A percentile compares a stretch with the other conserved stretches of the same genome.
phyloP scores from a whole-genome alignment of 1,140 invertebrate genomes.

The Drosophila kohkoa region DNA sequence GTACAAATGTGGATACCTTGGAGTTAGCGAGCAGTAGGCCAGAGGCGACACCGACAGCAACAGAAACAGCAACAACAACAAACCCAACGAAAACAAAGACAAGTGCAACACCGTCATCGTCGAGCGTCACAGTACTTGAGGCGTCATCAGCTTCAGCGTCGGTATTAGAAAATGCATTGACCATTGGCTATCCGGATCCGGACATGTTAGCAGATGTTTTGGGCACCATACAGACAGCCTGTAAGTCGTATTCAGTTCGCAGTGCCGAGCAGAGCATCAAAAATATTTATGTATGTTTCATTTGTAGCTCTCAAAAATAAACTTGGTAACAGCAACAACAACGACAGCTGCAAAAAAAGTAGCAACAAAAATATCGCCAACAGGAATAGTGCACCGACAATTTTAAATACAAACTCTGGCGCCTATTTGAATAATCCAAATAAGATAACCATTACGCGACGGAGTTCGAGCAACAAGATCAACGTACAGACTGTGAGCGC shows the following conservation, averaged over 20 bases:
- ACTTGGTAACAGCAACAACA: conserved; percentile 50
- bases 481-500: conserved; percentile 74
- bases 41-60: conserved; percentile 8
- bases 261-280: not conserved
- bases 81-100: not conserved
- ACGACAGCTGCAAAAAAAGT: conserved; percentile 3
- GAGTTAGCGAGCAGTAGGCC: conserved; percentile 57
- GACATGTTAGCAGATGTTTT: conserved; percentile 85
- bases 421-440: conserved; percentile 64
- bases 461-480: conserved; percentile 57
- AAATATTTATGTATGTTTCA: not conserved
- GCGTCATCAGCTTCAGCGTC: conserved; percentile 25
- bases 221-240: conserved; percentile 84
- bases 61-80: conserved; percentile 19
- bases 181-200: conserved; percentile 86
- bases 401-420: conserved; percentile 37
- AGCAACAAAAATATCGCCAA: conserved; percentile 2
- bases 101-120: conserved; percentile 13
- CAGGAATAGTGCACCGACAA: conserved; percentile 17
- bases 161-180: conserved; percentile 85
- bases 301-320: conserved; percentile 76
- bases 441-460: conserved; percentile 74
- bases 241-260: conserved; percentile 56
- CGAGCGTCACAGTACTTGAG: conserved; percentile 60
- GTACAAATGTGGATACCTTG: conserved; percentile 50